phyloP scores from a whole-genome alignment of 1,140 invertebrate species.

The Steinernema khuongi region DNA sequence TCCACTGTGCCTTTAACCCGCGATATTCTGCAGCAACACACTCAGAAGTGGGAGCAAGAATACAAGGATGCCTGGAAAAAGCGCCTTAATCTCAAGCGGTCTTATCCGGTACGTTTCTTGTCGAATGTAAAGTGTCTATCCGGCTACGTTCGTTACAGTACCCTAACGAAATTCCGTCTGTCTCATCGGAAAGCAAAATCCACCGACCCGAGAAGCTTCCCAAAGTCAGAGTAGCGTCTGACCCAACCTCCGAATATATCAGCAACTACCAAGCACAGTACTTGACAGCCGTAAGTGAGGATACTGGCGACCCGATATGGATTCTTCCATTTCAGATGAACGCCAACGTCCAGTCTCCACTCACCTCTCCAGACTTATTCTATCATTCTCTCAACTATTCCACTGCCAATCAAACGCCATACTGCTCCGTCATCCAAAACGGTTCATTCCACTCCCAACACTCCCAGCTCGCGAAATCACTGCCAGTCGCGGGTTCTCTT shows the following conservation, averaged over 20 bases:
- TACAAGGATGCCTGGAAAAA: conserved; percentile 44
- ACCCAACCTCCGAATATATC: neutral
- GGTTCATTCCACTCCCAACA: conserved; percentile 9
- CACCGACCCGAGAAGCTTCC: conserved; percentile 2
- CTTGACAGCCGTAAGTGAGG: neutral
- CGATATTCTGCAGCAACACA: conserved; percentile 49
- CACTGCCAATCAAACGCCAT: neutral
- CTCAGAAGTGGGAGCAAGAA: conserved; percentile 46
- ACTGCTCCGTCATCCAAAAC: neutral
- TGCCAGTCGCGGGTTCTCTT: neutral
- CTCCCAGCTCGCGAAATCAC: conserved; percentile 5
- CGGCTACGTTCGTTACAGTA: neutral
- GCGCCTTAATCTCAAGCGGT: conserved; percentile 28
- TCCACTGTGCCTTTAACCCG: conserved; percentile 38
- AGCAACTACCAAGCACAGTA: neutral
- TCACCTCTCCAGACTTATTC: neutral
- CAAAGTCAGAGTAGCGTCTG: neutral
- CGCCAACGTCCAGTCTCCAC: neutral
- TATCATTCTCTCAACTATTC: neutral
- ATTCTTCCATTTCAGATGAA: neutral
- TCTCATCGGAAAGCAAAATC: conserved; percentile 16
- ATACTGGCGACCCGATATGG: neutral
- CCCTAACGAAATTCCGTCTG: neutral
- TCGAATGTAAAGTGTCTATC: neutral
- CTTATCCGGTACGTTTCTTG: neutral